These are phyloP conservation scores for Drosophila rhopaloa DNA, from an alignment of 1,140 invertebrate species.

Conservation along the genomic window DNA sequence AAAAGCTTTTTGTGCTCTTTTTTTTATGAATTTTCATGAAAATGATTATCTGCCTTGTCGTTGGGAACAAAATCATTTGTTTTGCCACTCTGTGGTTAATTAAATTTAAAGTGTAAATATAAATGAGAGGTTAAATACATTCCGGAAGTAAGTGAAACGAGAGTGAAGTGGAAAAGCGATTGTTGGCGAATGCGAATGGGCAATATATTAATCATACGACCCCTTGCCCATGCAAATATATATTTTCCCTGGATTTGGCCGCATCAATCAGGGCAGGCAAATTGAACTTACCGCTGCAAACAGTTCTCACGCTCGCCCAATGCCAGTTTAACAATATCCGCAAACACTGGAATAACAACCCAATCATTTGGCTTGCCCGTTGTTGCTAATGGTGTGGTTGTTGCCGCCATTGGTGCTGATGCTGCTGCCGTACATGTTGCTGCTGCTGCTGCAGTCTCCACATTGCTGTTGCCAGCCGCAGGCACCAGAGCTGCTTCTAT, in stretches of 20 bases:
- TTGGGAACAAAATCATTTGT: constrained; percentile 43
- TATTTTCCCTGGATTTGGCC: constrained; percentile 5
- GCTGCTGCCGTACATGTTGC: constrained; percentile 1
- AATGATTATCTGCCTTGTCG: constrained; percentile 16
- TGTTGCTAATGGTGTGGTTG: constrained; percentile 41
- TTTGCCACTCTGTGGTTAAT: constrained; percentile 49
- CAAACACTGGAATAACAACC: constrained; percentile 84
- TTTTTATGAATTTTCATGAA: constrained; percentile 18
- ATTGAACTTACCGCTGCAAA: constrained; percentile 75
- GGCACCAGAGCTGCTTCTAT: constrained; percentile 30
- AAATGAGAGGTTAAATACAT: constrained; percentile 17
- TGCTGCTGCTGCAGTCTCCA: constrained; percentile 17
- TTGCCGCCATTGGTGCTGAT: constrained; percentile 9
- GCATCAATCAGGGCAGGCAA: constrained; percentile 35
- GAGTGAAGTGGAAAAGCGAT: constrained; percentile 15
- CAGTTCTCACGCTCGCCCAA: constrained; percentile 78
- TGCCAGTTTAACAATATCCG: constrained; percentile 84
- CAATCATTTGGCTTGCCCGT: constrained; percentile 78
- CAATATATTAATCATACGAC: constrained; percentile 40
- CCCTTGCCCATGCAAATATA: constrained; percentile 3
- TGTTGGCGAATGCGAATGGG: constrained; percentile 18
- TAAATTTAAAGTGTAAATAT: constrained; percentile 53
- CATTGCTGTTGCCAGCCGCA: constrained; percentile 37
- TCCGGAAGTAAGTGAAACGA: constrained; percentile 28
- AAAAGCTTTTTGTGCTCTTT: constrained; percentile 29